Base-by-base conservation (phyloP, 2,113 vertebrate species). In the Anseranas semipalmata region DNA sequence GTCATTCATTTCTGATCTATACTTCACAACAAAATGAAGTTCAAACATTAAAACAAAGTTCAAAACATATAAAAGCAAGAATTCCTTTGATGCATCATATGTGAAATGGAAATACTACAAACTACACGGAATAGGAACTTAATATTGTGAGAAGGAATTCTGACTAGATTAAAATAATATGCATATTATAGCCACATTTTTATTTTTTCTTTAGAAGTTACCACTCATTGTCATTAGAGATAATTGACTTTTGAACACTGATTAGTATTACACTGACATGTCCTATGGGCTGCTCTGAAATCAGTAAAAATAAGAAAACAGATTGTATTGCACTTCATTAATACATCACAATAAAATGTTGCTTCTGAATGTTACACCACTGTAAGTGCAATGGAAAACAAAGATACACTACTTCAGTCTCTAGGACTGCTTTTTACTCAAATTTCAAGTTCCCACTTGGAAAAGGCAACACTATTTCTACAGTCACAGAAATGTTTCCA, bases 51-150 rank as follows among this genome's bases (percentile, higher is more conserved):
- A 48, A 80, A 60, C n/a, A 18, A 62, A 68, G 21, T 50, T 59
- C 16, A 72, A 76, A 73, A 76, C 39, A 55, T 43, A 41, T 24
- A 73, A 76, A 55, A 65, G 9, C 21, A 73, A 71, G 20, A 93
- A 12, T 35, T 60, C 13, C 17, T 87, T 56, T 13, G 15, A 12
- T 28, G 46, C 4, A 63, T 68, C 0, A 0, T 4, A 46, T 5
- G 3, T 22, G 48, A 77, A 52, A 77, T 7, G 15, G 33, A 65
- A 93, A 65, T 52, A 70, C 0, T 22, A 73, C 70, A 84, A 70
- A 11, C 3, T 39, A 27, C 1, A 65, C 2, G 27, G 10, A 77
- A 33, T 7, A 35, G 35, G 13, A 82, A 75, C 30, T 55, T 59
- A 18, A 8, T 37, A 27, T 2, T 1, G 1, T 27, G 18, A 68